phyloP scores from a whole-genome alignment of 2,797 vertebrate genomes.

The Nyctalus aviator region DNA sequence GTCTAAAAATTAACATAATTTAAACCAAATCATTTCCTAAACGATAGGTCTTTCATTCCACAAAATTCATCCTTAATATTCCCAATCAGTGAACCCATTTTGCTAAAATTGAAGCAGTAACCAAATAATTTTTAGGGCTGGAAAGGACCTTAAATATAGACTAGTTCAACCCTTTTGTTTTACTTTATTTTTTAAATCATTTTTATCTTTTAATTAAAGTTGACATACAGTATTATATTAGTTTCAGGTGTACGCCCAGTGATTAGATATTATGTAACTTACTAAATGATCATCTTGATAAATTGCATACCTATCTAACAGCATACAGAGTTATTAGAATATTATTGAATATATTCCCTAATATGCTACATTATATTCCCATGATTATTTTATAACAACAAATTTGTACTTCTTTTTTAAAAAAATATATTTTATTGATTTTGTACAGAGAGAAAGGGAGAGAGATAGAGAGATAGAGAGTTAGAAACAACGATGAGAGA shows the following conservation, averaged over 20 bases:
- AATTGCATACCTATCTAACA: neutral
- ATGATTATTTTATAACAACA: neutral
- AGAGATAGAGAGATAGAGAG: no score
- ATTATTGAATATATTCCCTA: neutral
- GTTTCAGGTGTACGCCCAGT: neutral
- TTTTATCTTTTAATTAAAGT: neutral
- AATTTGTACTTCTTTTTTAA: neutral
- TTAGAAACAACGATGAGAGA: no score
- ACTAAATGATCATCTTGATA: neutral
- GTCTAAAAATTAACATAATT: conserved; percentile 30
- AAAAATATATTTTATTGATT: no score
- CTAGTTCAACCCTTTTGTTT: neutral
- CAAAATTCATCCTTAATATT: neutral
- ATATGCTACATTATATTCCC: neutral
- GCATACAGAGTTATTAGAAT: neutral
- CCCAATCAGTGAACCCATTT: neutral
- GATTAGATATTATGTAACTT: neutral
- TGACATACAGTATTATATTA: neutral
- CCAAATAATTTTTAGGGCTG: neutral
- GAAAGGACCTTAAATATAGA: neutral
- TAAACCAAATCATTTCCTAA: conserved; percentile 10
- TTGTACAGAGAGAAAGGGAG: no score
- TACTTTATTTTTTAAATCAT: neutral
- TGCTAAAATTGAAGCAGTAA: conserved; percentile 41
- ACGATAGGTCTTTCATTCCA: neutral